Percentiles rank a stretch among this genome's conserved stretches.
Conservation (phyloP, 92 coral and sea anemone genomes). For the Anthopleura xanthogrammica region DNA sequence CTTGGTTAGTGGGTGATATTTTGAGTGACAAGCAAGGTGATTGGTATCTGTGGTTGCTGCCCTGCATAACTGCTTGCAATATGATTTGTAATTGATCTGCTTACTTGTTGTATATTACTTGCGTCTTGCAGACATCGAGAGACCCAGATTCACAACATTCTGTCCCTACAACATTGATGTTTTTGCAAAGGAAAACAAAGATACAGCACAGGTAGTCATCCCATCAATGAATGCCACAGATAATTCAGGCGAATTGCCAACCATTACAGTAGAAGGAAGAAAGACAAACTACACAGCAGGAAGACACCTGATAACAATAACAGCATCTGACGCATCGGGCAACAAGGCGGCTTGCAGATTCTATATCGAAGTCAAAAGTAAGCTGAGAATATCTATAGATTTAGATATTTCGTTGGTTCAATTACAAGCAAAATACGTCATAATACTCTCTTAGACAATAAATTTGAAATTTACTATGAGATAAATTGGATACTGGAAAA, state of each 20-base stretch:
- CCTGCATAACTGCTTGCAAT: background rate
- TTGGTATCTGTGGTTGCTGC: background rate
- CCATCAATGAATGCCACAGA: constrained; percentile 59
- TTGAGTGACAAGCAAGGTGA: background rate
- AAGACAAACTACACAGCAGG: constrained; percentile 34
- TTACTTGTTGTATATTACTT: background rate
- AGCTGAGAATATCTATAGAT: background rate
- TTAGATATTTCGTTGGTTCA: background rate
- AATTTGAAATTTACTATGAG: no score
- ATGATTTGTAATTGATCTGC: no score
- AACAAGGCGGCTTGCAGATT: constrained; percentile 50
- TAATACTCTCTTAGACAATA: no score
- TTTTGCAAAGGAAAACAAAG: constrained; percentile 42
- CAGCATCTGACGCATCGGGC: constrained; percentile 53
- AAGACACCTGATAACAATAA: constrained; percentile 38
- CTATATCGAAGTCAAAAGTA: constrained; percentile 49
- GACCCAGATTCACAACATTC: constrained; percentile 44
- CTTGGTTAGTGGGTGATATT: background rate
- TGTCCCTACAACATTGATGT: constrained; percentile 51
- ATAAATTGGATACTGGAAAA: no score
- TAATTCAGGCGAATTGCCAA: constrained; percentile 54
- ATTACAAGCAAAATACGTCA: no score
- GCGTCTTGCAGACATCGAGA: constrained; percentile 39
- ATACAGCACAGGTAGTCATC: constrained; percentile 39
- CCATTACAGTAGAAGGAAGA: constrained; percentile 19